Evolutionary conservation across 2,797 vertebrate species (phyloP), one percentile per base, ranked within the genome.

Genomic region (Rhinichthys osculus): DNA sequence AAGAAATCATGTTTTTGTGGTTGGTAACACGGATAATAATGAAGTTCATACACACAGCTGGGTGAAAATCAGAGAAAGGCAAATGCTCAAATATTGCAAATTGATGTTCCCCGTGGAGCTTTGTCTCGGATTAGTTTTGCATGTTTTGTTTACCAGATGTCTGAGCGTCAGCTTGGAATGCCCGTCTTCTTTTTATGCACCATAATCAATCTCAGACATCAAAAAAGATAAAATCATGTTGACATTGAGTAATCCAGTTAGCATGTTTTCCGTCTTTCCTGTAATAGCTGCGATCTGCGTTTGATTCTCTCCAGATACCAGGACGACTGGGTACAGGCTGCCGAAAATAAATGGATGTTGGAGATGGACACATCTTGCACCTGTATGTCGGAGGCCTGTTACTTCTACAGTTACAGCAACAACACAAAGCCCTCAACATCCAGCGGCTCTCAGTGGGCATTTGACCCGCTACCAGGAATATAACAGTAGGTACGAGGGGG

Each of bases 181-280:
- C 78, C 78, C 70, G 27, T 83, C 50, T 54, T 86, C 57, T 71
- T 86, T 71, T 83, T 62, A 83, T 79, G 10, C 79, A 27, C 64
- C 66, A 78, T 47, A 50, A 85, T 88, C 85, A 83, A 59, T 71
- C 69, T 81, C 88, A 90, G 89, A 89, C 91, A 87, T 90, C 83
- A 76, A 67, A 74, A 79, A 21, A 44, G 84, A 84, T 88, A 67
- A 80, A 74, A 89, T 87, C 83, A 72, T 59, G 54, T 78, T 85
- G 57, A 82, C 52, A 81, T 52, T n/a, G 85, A 78, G 87, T 77
- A 78, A 52, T 67, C 57, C 47, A 72, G 54, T 79, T 59, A 57
- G 62, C 59, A 47, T 77, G 44, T 44, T 76, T 78, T 57, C 67
- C 5, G 64, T 71, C 67, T 67, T 35, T 57, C 44, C 44, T 44